Percentiles rank a stretch among this genome's conserved stretches.
Evolutionary conservation across 2,113 vertebrate genomes (phyloP).

Genomic region (Corythoichthys intestinalis): DNA sequence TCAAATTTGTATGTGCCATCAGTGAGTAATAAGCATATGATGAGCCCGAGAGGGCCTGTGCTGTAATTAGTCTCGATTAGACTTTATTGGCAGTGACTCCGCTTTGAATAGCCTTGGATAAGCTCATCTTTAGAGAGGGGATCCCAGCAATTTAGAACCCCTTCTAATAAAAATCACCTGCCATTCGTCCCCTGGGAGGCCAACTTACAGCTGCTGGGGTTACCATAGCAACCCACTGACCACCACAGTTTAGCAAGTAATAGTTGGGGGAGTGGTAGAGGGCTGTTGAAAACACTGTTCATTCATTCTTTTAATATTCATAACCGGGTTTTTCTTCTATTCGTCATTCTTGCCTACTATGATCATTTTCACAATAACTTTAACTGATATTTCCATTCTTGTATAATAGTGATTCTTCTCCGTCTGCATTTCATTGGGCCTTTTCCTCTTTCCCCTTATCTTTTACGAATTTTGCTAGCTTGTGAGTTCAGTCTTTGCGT

Average conservation of each 20-base stretch:
- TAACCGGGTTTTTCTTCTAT: neutral
- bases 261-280: conserved; percentile 23
- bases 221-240: conserved; percentile 66
- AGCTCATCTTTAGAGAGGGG: conserved; percentile 76
- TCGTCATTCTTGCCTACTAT: neutral
- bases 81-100: conserved; percentile 78
- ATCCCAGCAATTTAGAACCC: conserved; percentile 76
- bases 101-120: conserved; percentile 79
- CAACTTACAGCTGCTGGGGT: conserved; percentile 74
- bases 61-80: conserved; percentile 79
- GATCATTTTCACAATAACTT: neutral
- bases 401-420: neutral
- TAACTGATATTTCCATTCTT: neutral
- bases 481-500: no score
- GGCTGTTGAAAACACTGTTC: neutral
- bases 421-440: neutral
- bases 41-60: conserved; percentile 56
- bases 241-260: conserved; percentile 50
- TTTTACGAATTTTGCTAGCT: no score
- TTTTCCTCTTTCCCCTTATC: neutral
- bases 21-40: conserved; percentile 53
- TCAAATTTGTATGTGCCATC: conserved; percentile 27
- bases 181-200: conserved; percentile 74
- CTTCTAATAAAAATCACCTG: conserved; percentile 83
- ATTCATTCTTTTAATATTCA: neutral